phyloP scores from a whole-genome alignment of 2,113 vertebrate species.

The Dicaeum eximium region DNA sequence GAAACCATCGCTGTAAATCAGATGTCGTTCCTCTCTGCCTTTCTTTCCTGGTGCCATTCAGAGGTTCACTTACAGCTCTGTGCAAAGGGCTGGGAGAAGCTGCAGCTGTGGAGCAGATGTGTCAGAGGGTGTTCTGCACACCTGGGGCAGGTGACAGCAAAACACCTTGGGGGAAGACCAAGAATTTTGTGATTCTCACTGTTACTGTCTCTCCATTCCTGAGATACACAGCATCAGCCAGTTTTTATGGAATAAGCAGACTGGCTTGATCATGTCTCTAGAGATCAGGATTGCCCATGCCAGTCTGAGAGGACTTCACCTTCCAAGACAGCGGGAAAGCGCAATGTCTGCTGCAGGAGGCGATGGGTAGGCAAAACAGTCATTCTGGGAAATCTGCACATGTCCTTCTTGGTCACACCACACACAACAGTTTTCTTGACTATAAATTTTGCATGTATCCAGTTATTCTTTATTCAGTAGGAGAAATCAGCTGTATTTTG shows the following conservation, averaged over 20 bases:
- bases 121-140: accelerated
- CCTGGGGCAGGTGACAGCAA: not conserved
- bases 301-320: not conserved
- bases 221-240: not conserved
- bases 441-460: not conserved
- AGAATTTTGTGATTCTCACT: not conserved
- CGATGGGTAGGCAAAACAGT: not conserved
- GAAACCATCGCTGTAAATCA: not conserved
- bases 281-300: not conserved
- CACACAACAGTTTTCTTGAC: not conserved
- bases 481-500: not conserved
- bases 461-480: not conserved
- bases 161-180: not conserved
- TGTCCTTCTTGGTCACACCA: not conserved
- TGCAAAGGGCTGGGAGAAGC: not conserved
- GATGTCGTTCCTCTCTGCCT: not conserved
- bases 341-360: not conserved
- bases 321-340: not conserved
- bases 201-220: not conserved
- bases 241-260: not conserved
- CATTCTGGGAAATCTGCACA: not conserved
- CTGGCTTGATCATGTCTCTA: accelerated
- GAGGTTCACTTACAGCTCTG: not conserved
- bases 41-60: not conserved
- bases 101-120: not conserved